A percentile compares a stretch with the other conserved stretches of the same genome.
phyloP scores from a whole-genome alignment of 1,140 invertebrate species.

The Tetramorium parvispinum region DNA sequence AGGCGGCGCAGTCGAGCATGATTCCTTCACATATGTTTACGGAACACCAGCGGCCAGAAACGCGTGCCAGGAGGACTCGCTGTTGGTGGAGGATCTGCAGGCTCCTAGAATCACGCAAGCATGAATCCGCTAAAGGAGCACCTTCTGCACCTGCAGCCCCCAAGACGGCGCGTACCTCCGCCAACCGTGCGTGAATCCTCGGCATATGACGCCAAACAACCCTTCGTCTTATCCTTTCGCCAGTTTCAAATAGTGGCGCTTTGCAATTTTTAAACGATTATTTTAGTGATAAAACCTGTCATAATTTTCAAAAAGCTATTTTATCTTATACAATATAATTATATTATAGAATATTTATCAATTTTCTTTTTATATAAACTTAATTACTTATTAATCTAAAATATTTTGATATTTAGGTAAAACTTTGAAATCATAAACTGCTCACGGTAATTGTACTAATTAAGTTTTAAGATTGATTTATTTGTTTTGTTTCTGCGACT shows the following conservation, averaged over 20 bases:
- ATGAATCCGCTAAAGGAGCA: slow-evolving; percentile 82
- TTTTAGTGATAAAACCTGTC: not conserved
- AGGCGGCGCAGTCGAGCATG: slow-evolving; percentile 78
- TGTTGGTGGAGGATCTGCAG: slow-evolving; percentile 73
- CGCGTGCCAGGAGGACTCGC: slow-evolving; percentile 70
- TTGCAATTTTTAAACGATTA: not conserved
- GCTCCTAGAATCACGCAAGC: slow-evolving; percentile 81
- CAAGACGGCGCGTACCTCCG: slow-evolving; percentile 77
- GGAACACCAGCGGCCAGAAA: slow-evolving; percentile 62
- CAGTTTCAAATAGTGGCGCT: not conserved
- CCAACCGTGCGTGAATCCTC: slow-evolving; percentile 76
- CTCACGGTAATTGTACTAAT: not conserved
- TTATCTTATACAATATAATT: not conserved
- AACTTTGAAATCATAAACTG: not conserved
- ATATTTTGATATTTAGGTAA: not conserved
- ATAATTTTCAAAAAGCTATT: not conserved
- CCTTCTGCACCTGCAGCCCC: slow-evolving; percentile 84
- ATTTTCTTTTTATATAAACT: not conserved
- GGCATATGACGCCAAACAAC: slow-evolving; percentile 73
- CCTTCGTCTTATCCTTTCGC: slow-evolving; percentile 11
- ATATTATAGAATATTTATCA: not conserved
- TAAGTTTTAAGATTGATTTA: not conserved
- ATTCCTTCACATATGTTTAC: slow-evolving; percentile 82
- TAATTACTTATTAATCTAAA: not conserved
- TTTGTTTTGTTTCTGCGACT: not conserved